These are phyloP conservation scores for Ochotona curzoniae DNA, from an alignment of 2,113 vertebrate genomes.

Conservation along the genomic window DNA sequence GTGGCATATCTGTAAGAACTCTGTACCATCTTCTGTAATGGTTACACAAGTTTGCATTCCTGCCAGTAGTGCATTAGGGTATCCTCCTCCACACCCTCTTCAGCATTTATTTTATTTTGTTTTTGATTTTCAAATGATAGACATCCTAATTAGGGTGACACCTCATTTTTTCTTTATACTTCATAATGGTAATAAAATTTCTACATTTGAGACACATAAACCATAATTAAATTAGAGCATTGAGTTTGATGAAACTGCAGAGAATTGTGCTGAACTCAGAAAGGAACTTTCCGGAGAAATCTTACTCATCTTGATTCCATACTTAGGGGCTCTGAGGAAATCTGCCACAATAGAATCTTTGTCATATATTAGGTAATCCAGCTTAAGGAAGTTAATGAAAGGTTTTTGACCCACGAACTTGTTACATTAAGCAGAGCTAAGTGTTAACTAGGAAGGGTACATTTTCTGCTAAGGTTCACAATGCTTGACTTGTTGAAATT, in stretches of 20 bases:
- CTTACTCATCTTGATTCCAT: neutral
- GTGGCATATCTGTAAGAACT: neutral
- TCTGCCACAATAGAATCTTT: neutral
- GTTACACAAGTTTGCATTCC: too few relatives aligned
- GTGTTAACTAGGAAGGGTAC: neutral
- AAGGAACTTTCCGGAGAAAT: neutral
- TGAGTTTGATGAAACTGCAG: neutral
- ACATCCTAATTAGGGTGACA: too few relatives aligned
- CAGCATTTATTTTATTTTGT: too few relatives aligned
- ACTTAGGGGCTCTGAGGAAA: neutral
- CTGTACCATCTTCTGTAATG: too few relatives aligned
- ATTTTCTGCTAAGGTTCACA: neutral
- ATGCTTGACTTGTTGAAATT: neutral
- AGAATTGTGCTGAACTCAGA: neutral
- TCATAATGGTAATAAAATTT: too few relatives aligned
- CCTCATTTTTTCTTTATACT: too few relatives aligned
- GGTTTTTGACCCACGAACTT: neutral
- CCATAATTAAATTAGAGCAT: too few relatives aligned
- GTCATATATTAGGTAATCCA: neutral
- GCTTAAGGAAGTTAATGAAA: constrained; percentile 43
- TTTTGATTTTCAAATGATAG: too few relatives aligned
- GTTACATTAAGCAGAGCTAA: neutral
- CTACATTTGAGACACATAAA: too few relatives aligned
- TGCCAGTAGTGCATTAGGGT: too few relatives aligned
- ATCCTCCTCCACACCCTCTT: too few relatives aligned